Base-by-base conservation (phyloP, 2,113 vertebrate species). In the Empidonax traillii region DNA sequence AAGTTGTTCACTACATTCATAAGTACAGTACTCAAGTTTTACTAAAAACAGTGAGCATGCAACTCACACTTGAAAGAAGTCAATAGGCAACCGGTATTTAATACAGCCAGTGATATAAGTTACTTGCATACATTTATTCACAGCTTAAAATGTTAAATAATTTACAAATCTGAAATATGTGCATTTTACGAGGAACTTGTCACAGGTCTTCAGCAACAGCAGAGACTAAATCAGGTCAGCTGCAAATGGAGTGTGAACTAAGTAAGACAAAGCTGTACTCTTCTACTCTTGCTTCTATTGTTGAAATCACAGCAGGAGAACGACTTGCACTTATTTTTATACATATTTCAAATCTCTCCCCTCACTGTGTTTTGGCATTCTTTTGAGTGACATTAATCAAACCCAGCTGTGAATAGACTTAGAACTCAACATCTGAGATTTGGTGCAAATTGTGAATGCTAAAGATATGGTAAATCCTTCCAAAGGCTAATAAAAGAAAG, bases 111-210 rank as follows among this genome's bases (percentile, higher is more conserved):
- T 87, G 65, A 94, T 93, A 93, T 43, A 89, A 35, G 66, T 78
- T 88, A 83, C 33, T 93, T 85, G 94, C 83, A 98, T 90, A 96
- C 65, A 87, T 93, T 97, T 96, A 97, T 98, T 98, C 98, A 98
- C 97, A 98, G 97, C 87, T 97, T 97, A 94, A 89, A 85, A 87
- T 55, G 62, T 92, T 86, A 87, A 95, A 95, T 92, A 96, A 93
- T 43, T 74, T 82, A 95, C 55, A 84, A 67, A 86, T 97, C 81
- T 97, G 85, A 97, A 92, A 97, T 39, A 96, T 10, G 87, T 72
- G 93, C 68, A 96, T 94, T 94, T 97, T 78, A 79, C 84, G 85
- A 91, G 72, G 47, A 95, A 89, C 69, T 87, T 77, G 46, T 91
- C 97, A 96, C 74, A 95, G 80, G 63, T 96, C 56, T 93, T 91